These are phyloP conservation scores for Orthosia gracilis DNA, from an alignment of 2,888 invertebrate genomes.

Conservation along the genomic window DNA sequence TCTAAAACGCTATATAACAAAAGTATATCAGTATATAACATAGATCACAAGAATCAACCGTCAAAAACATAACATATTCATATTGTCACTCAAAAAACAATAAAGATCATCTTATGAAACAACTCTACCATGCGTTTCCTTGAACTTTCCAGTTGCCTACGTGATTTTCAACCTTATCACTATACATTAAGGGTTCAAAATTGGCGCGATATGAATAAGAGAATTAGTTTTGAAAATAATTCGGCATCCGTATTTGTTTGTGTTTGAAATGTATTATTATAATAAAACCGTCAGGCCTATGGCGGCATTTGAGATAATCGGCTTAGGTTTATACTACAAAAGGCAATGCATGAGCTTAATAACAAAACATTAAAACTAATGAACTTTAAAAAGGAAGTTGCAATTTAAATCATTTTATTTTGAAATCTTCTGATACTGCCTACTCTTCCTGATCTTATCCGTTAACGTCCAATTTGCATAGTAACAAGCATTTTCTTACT, in stretches of 20 bases:
- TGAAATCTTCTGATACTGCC: neutral
- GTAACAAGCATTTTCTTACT: no score
- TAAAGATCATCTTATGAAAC: constrained; percentile 43
- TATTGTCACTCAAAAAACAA: constrained; percentile 46
- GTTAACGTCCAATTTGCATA: no score
- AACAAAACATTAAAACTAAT: constrained; percentile 1
- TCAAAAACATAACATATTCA: constrained; percentile 38
- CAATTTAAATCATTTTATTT: neutral
- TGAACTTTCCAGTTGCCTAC: constrained; percentile 54
- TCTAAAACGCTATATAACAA: neutral
- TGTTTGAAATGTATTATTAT: constrained; percentile 47
- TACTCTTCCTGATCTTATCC: no score
- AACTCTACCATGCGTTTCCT: constrained; percentile 38
- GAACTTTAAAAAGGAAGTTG: constrained; percentile 1
- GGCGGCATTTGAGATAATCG: constrained; percentile 4
- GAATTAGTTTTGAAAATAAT: constrained; percentile 24
- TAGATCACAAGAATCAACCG: constrained; percentile 2
- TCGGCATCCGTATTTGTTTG: constrained; percentile 38
- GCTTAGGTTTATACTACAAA: constrained; percentile 15
- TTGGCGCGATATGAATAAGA: neutral
- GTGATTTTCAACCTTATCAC: constrained; percentile 7
- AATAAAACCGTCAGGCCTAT: constrained; percentile 30
- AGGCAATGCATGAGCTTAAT: neutral
- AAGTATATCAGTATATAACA: constrained; percentile 1
- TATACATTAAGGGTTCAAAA: no score